Percentiles rank a stretch among this genome's conserved stretches.
Conservation (phyloP, 2,113 vertebrate genomes). For the Rhegmatorhina hoffmannsi region DNA sequence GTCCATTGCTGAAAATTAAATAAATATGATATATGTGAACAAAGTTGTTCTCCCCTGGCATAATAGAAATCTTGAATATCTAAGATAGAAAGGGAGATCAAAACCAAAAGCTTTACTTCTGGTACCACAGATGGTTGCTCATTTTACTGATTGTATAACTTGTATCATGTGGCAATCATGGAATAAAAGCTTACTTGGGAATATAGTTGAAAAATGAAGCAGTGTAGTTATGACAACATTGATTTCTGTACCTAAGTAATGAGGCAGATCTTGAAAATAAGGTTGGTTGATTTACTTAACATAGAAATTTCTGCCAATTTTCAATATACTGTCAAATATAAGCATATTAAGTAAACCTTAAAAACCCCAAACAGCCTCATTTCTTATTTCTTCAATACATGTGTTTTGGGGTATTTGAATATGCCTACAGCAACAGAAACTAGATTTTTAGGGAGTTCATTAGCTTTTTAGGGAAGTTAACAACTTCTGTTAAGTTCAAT, state of each 20-base stretch:
- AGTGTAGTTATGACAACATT: not conserved
- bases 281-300: not conserved
- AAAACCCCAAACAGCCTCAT: not conserved
- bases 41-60: not conserved
- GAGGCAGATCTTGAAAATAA: slow-evolving; percentile 4
- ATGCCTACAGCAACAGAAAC: slow-evolving; percentile 20
- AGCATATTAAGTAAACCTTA: slow-evolving; percentile 1
- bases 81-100: not conserved
- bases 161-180: not conserved
- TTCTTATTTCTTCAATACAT: slow-evolving; percentile 6
- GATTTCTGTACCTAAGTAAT: not conserved
- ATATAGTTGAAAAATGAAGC: not conserved
- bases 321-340: not conserved
- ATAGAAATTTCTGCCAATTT: not conserved
- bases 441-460: slow-evolving; percentile 9
- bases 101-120: not conserved
- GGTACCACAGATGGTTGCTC: not conserved
- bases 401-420: slow-evolving; percentile 33
- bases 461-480: slow-evolving; percentile 1
- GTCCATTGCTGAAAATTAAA: not conserved
- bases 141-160: not conserved
- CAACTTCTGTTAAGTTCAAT: slow-evolving; percentile 21
- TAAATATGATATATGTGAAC: not conserved
- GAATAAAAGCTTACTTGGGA: not conserved
- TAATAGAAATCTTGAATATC: not conserved